These are phyloP conservation scores for Hydriomena furcata DNA, from an alignment of 2,888 invertebrate species.

Conservation along the genomic window DNA sequence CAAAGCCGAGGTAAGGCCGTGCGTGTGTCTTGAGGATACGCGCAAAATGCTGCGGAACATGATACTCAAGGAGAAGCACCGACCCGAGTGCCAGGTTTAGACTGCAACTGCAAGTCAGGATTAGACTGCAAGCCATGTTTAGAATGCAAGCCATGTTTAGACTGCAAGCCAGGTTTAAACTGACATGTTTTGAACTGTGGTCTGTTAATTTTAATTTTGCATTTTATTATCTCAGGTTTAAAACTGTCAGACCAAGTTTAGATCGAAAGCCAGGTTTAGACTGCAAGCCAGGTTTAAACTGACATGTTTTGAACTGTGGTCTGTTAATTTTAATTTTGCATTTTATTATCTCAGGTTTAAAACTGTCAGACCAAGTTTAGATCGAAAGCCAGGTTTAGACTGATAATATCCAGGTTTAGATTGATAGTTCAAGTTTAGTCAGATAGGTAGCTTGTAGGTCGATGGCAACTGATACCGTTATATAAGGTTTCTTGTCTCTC, in stretches of 20 bases:
- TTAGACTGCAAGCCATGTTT: not conserved
- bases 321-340: not conserved
- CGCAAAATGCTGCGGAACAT: slow-evolving; percentile 66
- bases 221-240: too few relatives aligned
- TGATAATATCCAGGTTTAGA: not conserved
- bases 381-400: not conserved
- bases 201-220: not conserved
- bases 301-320: too few relatives aligned
- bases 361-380: slow-evolving; percentile 35
- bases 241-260: too few relatives aligned
- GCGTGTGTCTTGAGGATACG: slow-evolving; percentile 71
- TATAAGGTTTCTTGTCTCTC: too few relatives aligned
- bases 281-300: not conserved
- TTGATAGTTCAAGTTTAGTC: too few relatives aligned
- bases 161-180: not conserved
- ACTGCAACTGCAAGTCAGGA: not conserved
- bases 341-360: too few relatives aligned
- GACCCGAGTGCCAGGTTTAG: slow-evolving; percentile 35
- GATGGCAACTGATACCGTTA: too few relatives aligned
- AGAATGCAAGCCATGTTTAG: not conserved
- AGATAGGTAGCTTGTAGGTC: too few relatives aligned
- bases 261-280: not conserved
- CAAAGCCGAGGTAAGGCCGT: slow-evolving; percentile 88
- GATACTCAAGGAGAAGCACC: slow-evolving; percentile 65
- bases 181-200: too few relatives aligned